These are phyloP conservation scores for Eristalis tenax DNA, from an alignment of 2,888 invertebrate genomes.

Conservation along the genomic window DNA sequence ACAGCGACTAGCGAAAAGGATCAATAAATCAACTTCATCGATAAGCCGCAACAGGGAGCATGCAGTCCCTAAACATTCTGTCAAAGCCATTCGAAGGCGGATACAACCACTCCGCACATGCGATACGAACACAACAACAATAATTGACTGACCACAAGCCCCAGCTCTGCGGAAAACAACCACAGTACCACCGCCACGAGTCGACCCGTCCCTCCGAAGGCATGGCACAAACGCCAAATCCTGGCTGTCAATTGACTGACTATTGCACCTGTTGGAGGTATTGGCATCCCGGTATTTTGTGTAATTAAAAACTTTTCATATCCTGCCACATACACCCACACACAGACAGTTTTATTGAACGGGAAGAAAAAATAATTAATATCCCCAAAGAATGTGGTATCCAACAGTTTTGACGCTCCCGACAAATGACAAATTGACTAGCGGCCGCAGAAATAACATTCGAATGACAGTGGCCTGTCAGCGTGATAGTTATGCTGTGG, in stretches of 20 bases:
- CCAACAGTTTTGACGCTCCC: not conserved
- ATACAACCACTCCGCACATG: not conserved
- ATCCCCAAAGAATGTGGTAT: not conserved
- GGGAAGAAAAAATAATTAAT: not conserved
- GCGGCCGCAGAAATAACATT: conserved; percentile 20
- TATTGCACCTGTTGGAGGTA: not conserved
- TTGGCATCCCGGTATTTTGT: not conserved
- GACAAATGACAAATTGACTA: conserved; percentile 17
- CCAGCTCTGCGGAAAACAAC: not conserved
- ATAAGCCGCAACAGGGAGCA: conserved; percentile 5
- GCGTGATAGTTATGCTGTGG: not conserved
- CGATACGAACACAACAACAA: conserved; percentile 2
- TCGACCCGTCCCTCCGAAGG: not conserved
- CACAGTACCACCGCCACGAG: not conserved
- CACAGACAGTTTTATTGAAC: no score
- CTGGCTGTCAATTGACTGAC: not conserved
- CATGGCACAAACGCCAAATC: not conserved
- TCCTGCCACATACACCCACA: not conserved
- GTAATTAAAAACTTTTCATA: not conserved
- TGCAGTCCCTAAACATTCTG: conserved; percentile 13
- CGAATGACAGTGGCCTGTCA: conserved; percentile 24
- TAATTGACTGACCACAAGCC: not conserved
- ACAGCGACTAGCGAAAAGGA: not conserved
- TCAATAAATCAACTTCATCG: conserved; percentile 13
- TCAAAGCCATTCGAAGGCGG: not conserved